Evolutionary conservation across 2,797 vertebrate species (phyloP).

Genomic region (Lerista edwardsae): DNA sequence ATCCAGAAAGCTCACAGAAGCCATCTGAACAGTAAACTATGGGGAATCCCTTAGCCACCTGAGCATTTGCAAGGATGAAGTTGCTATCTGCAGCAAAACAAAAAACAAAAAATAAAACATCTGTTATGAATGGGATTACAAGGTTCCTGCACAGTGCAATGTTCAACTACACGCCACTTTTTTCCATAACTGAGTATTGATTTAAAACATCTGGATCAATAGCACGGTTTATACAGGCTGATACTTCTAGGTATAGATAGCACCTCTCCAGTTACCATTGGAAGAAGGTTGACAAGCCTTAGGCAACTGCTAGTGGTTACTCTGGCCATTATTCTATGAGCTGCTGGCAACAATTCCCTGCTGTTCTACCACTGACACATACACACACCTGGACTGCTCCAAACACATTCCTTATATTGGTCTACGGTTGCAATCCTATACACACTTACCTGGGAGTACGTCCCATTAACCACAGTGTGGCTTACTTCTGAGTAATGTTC

Average conservation of each 20-base stretch:
- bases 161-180: neutral
- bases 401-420: too few species aligned
- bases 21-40: slow-evolving; percentile 99
- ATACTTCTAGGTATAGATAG: neutral
- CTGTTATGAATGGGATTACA: slow-evolving; percentile 27
- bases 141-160: neutral
- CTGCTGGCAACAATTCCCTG: too few species aligned
- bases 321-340: too few species aligned
- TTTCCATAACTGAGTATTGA: neutral
- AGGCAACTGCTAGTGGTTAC: neutral
- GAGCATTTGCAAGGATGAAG: slow-evolving; percentile 98
- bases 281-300: neutral
- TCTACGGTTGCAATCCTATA: too few species aligned
- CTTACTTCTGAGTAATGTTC: too few species aligned
- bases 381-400: neutral
- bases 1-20: slow-evolving; percentile 97
- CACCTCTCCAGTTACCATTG: neutral
- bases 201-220: neutral
- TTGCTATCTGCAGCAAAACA: slow-evolving; percentile 89
- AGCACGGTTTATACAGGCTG: neutral
- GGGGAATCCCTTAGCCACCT: slow-evolving; percentile 94
- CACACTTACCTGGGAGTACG: too few species aligned
- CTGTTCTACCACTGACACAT: too few species aligned
- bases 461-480: too few species aligned
- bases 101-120: slow-evolving; percentile 48